Evolutionary conservation across 2,113 vertebrate genomes (phyloP), one percentile per base, ranked within the genome.

Genomic region (Alligator sinensis): DNA sequence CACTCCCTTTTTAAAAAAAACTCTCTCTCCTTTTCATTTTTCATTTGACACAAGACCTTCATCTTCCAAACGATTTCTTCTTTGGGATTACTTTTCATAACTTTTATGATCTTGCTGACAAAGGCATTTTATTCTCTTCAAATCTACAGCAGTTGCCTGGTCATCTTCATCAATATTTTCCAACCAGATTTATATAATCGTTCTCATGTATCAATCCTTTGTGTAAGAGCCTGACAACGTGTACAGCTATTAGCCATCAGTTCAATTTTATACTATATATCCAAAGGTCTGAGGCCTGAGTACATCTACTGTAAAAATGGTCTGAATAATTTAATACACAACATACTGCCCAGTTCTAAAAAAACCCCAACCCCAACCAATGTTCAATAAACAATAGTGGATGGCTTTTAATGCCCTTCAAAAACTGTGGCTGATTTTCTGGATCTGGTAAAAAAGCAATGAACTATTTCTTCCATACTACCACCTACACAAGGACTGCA

Each of bases 221-320:
- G 13, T 74, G 18, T 63, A 63, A 75, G 93, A 81, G 82, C 63
- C 82, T 94, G 90, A 94, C 82, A 92, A 77, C 54, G 82, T 91
- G 84, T 83, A 77, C 95, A 87, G 95, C 91, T 91, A 89, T 83
- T 63, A 30, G 74, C 61, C 3, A 5, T 77, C 21, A n/a, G 85
- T 84, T 83, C 77, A 90, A 28, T 14, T 78, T 30, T 59, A 7
- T 58, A 30, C 13, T 59, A 59, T 59, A 6, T 30, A 30, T 78
- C 77, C 30, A 60, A 55, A 75, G 76, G 70, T 84, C 66, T 92
- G 77, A 34, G 80, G 85, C 80, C 77, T n/a, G 61, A 94, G 91
- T 86, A 68, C 82, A 82, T 57, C 77, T 28, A 7, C 75, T 4
- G 28, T 66, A 82, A 72, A 78, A 94, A 24, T 25, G 28, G 75